Base-by-base conservation (phyloP, 2,888 invertebrate genomes). In the Drosophila meridiana region DNA sequence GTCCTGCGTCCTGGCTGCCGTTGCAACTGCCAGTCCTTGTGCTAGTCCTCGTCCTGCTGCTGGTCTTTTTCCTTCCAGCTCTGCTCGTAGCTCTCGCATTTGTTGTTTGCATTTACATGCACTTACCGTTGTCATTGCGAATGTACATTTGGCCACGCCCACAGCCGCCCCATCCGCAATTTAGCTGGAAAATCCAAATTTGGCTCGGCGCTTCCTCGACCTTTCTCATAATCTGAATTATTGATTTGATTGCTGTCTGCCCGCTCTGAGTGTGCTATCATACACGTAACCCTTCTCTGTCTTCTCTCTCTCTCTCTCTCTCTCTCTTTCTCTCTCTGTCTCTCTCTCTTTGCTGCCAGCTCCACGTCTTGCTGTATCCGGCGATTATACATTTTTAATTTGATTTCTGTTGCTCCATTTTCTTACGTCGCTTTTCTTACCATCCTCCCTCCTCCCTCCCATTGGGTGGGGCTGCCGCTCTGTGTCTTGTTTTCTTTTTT, bases 91-190 rank as follows among this genome's bases (percentile, higher is more conserved):
- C 13, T 60, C 40, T 50, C 32, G 14, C 40, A 14, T 9, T 47
- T 66, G 66, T 61, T 66, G 48, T 59, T 59, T 72, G 86, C 89
- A 87, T 90, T 90, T 90, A 86, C 89, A 86, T 86, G 90, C 86
- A 90, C 90, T 86, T 86, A 86, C 76, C 89, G 84, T 78, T 86
- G 90, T 90, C 90, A 86, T 86, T 90, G 90, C 74, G 89, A 73
- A 89, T 86, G 74, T 78, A 88, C 81, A 89, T 89, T 89, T 86
- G 78, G 38, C 30, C 40, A 56, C 40, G 36, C 56, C 38, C 55
- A 34, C 38, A 38, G 55, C 7, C 36, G 26, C n/a, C n/a, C 38
- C 56, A 28, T 36, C 28, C 34, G 30, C 66, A 70, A 26, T 32
- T 43, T 14, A 14, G 48, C 43, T 50, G 50, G 13, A 20, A 26